Base-by-base conservation (phyloP, 2,888 invertebrate species). In the Hedya salicella region DNA sequence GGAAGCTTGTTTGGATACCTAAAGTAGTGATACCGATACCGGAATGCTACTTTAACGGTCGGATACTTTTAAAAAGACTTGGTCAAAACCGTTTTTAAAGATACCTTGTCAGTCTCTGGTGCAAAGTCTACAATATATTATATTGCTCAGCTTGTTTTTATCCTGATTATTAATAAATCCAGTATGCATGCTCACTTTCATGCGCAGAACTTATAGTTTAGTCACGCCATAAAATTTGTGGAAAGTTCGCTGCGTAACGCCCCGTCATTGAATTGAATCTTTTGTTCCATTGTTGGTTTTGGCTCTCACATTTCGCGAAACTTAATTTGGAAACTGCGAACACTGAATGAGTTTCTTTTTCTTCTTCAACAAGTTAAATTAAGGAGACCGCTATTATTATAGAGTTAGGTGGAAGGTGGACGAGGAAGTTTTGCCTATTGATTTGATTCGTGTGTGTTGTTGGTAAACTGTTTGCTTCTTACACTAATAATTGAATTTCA, bases 151-250 rank as follows among this genome's bases (percentile, higher is more conserved):
- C 6, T 25, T 25, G 25, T 25, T 25, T 4, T 25, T 25, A 25
- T 25, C 6, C 25, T 25, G 3, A 6, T 25, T 36, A 5, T 36
- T 36, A 36, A 36, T 36, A 36, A 36, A 36, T 36, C 9, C 6
- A 46, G 13, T 46, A 19, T 46, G 9, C n/a, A 36, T 32, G 13
- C n/a, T 32, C n/a, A 54, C 40, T 42, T 54, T 54, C 48, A 48
- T 40, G 25, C 42, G 1, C 57, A 57, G 62, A 60, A 61, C 72
- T n/a, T 69, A 82, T 84, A 78, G 80, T 76, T 83, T 85, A 80
- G 81, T 81, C 76, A 82, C 82, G 75, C 81, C 73, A 80, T 83
- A 79, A 80, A 84, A 77, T 65, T 80, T 73, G 70, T 75, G 70
- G 73, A 75, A 80, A 80, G 76, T 81, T 76, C 64, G 70, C 70